Base-by-base conservation (phyloP, 2,888 invertebrate genomes). In the Dendrolimus houi region DNA sequence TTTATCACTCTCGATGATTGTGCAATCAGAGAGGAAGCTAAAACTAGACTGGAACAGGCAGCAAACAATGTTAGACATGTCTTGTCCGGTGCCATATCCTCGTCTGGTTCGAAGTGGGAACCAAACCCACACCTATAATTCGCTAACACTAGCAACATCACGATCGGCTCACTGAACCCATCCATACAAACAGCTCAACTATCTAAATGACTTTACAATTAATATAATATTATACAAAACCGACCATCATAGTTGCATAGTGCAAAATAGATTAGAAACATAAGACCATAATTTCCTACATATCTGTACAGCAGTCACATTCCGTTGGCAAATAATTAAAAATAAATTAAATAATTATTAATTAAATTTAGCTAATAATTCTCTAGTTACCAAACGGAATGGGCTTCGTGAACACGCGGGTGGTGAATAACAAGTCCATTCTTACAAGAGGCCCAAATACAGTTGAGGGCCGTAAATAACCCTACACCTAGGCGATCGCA, bases 381-480 rank as follows among this genome's bases (percentile, higher is more conserved):
- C 85, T 78, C 89, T 90, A 90, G 81, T 81, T 79, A 85, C 90
- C 90, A 84, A 84, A 76, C 69, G 87, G 89, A 89, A 89, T 81
- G 87, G 81, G 81, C 85, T 87, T 81, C 63, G 87, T 90, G 90
- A 90, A 90, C 90, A 90, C 90, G 86, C 89, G 82, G 89, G 90
- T 90, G 90, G 90, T 85, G 78, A 85, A 81, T 86, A 83, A 86
- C 83, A 85, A 85, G 79, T 87, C 85, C 86, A 82, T 85, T 77
- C 81, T 81, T 80, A 83, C 80, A 77, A 70, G 70, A 77, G 83
- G 85, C 80, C 84, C 70, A 71, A 72, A 70, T 68, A 68, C 71
- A 67, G 61, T 52, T 9, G 72, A 68, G 71, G 81, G 80, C 84
- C 81, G 74, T 74, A 72, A 73, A 76, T 73, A 81, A 84, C 72